Conservation (phyloP, 2,113 vertebrate genomes). For the Stictonetta naevosa region DNA sequence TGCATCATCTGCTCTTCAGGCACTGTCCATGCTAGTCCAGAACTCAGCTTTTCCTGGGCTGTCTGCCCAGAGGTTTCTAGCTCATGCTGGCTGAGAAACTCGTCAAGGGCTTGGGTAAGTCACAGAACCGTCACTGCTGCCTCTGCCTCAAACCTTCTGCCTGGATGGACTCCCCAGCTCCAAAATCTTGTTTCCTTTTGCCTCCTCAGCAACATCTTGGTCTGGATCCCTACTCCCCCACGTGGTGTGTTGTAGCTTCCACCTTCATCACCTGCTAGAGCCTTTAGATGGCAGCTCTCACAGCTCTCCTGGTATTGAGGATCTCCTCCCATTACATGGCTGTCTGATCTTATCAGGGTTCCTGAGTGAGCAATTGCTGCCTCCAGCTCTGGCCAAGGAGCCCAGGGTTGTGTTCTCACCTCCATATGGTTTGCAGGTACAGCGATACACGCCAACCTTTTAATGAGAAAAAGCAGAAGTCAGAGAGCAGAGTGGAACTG, state of each 20-base stretch:
- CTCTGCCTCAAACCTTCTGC: not conserved
- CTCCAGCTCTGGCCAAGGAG: not conserved
- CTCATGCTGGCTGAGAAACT: not conserved
- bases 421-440: not conserved
- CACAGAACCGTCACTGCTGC: not conserved
- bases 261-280: not conserved
- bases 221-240: not conserved
- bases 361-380: not conserved
- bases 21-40: not conserved
- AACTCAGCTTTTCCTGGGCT: not conserved
- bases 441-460: not conserved
- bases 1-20: not conserved
- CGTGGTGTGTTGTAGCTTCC: not conserved
- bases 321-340: not conserved
- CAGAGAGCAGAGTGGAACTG: not conserved
- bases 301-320: accelerated
- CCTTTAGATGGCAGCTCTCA: not conserved
- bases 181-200: not conserved
- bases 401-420: not conserved
- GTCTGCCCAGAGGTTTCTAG: not conserved
- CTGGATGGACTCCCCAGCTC: not conserved
- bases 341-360: not conserved
- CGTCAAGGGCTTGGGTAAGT: not conserved
- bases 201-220: not conserved
- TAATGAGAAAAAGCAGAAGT: not conserved